Evolutionary conservation across 2,888 invertebrate species (phyloP), one percentile per base, ranked within the genome.

Genomic region (Epinotia demarniana): DNA sequence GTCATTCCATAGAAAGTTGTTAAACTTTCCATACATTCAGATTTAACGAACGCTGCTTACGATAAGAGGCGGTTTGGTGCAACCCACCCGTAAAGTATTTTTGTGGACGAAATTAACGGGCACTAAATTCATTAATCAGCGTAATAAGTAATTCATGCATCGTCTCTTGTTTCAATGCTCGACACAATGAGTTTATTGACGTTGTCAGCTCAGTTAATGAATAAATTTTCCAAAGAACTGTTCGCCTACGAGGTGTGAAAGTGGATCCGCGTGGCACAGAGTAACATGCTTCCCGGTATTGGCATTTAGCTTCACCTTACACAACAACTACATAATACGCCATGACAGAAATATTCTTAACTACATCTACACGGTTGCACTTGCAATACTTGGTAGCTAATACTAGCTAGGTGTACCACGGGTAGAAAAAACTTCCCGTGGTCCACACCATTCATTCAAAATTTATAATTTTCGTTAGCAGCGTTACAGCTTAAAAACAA

Each of bases 221-320:
- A 67, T 18, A 72, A 33, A 63, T 64, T 69, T 72, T 73, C 61
- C 67, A 61, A 75, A 75, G 70, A 75, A 75, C 61, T 73, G 18
- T 77, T 66, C 27, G 27, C 53, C 76, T 78, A 70, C 66, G 61
- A 71, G 70, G 73, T 79, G 82, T 83, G 86, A 83, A 87, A 86
- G 81, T 81, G 77, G 81, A 87, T 82, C 81, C 78, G 78, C 79
- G 43, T 27, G 63, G 33, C 58, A 77, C 80, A 77, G 80, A 78
- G 80, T 85, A 84, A 83, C 83, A 76, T 75, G 67, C 78, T 89
- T 89, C 89, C 83, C 79, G 77, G 85, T 86, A 88, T 81, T 80
- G 82, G 79, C 80, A 79, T 80, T 80, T 79, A 72, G 70, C 79
- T 74, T 84, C 81, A 77, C 63, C 77, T 86, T 85, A 80, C 85